Evolutionary conservation across 2,797 vertebrate species (phyloP).

Genomic region (Schizopygopsis malacanthus): DNA sequence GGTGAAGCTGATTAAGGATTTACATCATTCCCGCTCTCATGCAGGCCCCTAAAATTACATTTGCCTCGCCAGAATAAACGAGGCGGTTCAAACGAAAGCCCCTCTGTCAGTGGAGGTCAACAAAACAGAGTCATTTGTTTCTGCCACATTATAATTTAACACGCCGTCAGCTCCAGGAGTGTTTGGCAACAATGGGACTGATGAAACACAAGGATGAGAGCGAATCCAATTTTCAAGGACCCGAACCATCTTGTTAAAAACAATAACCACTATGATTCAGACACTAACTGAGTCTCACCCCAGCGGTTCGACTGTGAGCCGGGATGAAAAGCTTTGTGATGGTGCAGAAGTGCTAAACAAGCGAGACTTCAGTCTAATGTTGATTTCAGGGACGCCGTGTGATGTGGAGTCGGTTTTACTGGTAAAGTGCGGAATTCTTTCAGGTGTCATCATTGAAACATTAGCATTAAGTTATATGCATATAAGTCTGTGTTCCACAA

Average conservation of each 20-base stretch:
- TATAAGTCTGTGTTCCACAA: constrained; percentile 27
- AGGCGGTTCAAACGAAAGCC: constrained; percentile 59
- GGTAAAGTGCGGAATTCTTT: background rate
- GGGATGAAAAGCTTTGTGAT: constrained; percentile 16
- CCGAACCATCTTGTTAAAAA: constrained; percentile 50
- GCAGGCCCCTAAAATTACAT: constrained; percentile 62
- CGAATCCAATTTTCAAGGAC: constrained; percentile 58
- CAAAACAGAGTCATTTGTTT: constrained; percentile 61
- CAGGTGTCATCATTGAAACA: constrained; percentile 6
- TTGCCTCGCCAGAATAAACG: constrained; percentile 62
- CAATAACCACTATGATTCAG: constrained; percentile 45
- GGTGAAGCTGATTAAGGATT: constrained; percentile 44
- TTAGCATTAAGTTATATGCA: constrained; percentile 20
- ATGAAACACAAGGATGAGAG: constrained; percentile 56
- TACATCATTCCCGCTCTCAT: constrained; percentile 50
- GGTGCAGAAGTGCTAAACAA: constrained; percentile 6
- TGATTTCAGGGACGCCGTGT: constrained; percentile 6
- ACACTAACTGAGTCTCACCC: constrained; percentile 50
- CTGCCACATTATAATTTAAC: constrained; percentile 66
- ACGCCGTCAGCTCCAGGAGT: constrained; percentile 55
- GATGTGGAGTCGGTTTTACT: background rate
- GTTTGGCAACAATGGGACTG: constrained; percentile 39
- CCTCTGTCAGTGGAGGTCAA: constrained; percentile 55
- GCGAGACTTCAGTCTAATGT: constrained; percentile 13
- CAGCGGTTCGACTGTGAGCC: constrained; percentile 12